phyloP scores from a whole-genome alignment of 2,113 vertebrate species.

The Pollimyrus isidori region DNA sequence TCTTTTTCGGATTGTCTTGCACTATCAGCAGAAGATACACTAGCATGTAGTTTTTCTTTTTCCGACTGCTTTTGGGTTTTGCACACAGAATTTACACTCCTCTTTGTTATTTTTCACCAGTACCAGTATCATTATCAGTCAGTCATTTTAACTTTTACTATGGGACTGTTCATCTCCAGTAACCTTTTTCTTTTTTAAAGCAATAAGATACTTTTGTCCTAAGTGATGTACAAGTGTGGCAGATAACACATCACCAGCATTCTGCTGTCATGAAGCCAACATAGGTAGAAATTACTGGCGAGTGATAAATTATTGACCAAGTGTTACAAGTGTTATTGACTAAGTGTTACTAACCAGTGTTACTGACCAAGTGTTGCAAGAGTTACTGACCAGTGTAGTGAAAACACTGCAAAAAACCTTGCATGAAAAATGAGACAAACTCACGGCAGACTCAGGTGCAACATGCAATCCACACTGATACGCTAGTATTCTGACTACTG shows the following conservation, averaged over 20 bases:
- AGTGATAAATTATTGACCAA: neutral
- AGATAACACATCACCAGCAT: neutral
- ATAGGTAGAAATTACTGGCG: neutral
- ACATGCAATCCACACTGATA: neutral
- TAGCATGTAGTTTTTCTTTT: neutral
- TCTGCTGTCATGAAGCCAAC: neutral
- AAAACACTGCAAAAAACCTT: neutral
- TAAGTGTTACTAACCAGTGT: neutral
- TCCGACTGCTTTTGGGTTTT: neutral
- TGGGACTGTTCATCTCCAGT: neutral
- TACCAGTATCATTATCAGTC: neutral
- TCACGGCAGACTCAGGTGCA: neutral
- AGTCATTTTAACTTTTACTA: neutral
- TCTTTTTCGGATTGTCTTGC: neutral
- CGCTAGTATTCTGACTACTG: neutral
- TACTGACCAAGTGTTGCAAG: neutral
- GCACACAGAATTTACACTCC: neutral
- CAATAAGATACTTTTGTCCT: neutral
- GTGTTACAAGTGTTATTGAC: neutral
- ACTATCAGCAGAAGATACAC: neutral
- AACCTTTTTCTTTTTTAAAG: neutral
- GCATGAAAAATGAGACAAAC: neutral
- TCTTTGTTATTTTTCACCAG: neutral
- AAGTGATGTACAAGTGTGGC: neutral
- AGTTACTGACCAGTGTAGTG: neutral